Evolutionary conservation across 37 sponge, comb jelly and placozoan species (phyloP).

Genomic region (Chondrilla cf. caribensis): DNA sequence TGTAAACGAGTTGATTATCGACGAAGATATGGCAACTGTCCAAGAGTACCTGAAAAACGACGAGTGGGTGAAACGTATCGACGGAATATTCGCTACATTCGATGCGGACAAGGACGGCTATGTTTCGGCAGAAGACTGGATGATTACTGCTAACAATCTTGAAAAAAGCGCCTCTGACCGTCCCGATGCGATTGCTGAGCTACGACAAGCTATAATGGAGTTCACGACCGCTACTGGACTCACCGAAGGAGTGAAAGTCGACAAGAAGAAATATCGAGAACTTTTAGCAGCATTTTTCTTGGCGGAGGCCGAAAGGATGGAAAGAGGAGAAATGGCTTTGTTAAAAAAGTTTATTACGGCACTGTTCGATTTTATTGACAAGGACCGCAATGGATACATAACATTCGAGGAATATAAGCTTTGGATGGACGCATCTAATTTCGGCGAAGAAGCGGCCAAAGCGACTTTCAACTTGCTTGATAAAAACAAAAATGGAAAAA

Average conservation of each 20-base stretch:
- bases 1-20: too few relatives aligned
- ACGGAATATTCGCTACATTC: neutral
- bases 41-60: neutral
- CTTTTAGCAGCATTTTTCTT: neutral
- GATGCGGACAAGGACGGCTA: neutral
- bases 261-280: neutral
- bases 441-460: neutral
- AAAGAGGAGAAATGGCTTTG: neutral
- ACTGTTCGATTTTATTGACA: neutral
- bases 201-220: neutral
- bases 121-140: neutral
- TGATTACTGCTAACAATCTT: neutral
- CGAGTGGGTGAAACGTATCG: neutral
- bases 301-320: constrained; percentile 4
- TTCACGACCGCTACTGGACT: neutral
- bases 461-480: neutral
- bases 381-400: neutral
- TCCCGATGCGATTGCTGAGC: neutral
- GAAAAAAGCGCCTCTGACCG: neutral
- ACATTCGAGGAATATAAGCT: neutral
- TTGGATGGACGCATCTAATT: neutral
- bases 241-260: neutral
- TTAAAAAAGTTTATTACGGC: neutral
- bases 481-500: neutral
- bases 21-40: neutral